Evolutionary conservation across 2,797 vertebrate genomes (phyloP).

Genomic region (Coracias cyanogaster): DNA sequence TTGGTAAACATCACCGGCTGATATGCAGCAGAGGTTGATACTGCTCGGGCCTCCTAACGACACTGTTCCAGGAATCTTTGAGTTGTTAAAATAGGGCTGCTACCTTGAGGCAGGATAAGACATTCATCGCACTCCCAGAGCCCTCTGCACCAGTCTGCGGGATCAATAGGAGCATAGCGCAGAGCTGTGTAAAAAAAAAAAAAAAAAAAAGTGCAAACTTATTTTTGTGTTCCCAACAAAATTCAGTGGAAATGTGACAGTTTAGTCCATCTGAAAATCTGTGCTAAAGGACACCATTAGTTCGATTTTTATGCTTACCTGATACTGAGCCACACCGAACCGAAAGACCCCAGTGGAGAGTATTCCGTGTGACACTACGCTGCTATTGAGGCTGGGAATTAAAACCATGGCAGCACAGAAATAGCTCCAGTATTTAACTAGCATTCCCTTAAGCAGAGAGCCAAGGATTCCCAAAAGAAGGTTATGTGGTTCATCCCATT

Average conservation of each 20-base stretch:
- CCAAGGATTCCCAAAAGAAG: conserved; percentile 76
- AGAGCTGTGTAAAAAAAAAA: conserved; percentile 3
- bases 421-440: conserved; percentile 84
- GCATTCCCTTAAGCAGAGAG: conserved; percentile 70
- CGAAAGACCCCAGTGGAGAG: conserved; percentile 81
- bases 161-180: conserved; percentile 71
- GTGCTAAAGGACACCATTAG: not conserved
- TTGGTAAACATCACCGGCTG: not conserved
- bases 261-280: not conserved
- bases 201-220: not conserved
- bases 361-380: conserved; percentile 81
- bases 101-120: conserved; percentile 80
- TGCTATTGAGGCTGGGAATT: conserved; percentile 83
- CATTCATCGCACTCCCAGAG: conserved; percentile 74
- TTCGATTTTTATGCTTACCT: conserved; percentile 28
- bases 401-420: conserved; percentile 85
- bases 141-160: conserved; percentile 75
- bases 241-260: not conserved
- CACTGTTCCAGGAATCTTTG: not conserved
- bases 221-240: not conserved
- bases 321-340: conserved; percentile 76
- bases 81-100: not conserved
- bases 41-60: not conserved
- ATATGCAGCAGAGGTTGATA: not conserved
- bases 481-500: conserved; percentile 18